Base-by-base conservation (phyloP, 2,797 vertebrate species). In the Macropus fuliginosus region DNA sequence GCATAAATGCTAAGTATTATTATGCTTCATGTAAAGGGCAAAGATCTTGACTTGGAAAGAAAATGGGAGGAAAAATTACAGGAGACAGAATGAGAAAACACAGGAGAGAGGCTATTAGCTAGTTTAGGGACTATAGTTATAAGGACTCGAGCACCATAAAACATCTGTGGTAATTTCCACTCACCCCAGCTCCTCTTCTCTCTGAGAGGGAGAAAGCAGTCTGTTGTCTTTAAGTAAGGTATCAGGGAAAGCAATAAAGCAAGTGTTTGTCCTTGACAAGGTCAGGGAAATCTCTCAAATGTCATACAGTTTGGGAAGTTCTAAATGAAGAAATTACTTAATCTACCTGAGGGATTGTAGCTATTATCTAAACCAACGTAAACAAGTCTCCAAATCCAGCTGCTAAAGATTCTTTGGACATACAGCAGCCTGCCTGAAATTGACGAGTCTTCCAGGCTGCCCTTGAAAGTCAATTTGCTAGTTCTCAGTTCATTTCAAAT, bases 401-500 rank as follows among this genome's bases (percentile, higher is more conserved):
- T 97, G 93, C 94, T 1, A 94, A 96, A 97, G 94, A 97, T 95
- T 55, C 95, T 93, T 34, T 90, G 0, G 89, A 92, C 94, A 2
- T 96, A 94, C 21, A 55, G 92, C 92, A 97, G 95, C 91, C 2
- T 8, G 54, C 94, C 96, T 97, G 97, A 97, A 97, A 98, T 81
- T 98, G 98, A 98, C 97, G 94, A 96, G 50, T 97, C 98, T 98
- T 97, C 97, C 98, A 94, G 4, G 56, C 95, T 98, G 97, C 97
- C 98, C 98, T 98, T 98, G 98, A 98, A 98, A 98, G 97, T 98
- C 98, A 97, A 98, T 98, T 98, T 98, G 95, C 97, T 96, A 52
- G 95, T 87, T 31, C 96, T 98, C 97, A 95, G 95, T 98, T 98
- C 98, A 95, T 97, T 97, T 96, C 96, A 95, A 98, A 98, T 98